Base-by-base conservation (phyloP, 1,140 invertebrate genomes). In the Trichonephila inaurata region DNA sequence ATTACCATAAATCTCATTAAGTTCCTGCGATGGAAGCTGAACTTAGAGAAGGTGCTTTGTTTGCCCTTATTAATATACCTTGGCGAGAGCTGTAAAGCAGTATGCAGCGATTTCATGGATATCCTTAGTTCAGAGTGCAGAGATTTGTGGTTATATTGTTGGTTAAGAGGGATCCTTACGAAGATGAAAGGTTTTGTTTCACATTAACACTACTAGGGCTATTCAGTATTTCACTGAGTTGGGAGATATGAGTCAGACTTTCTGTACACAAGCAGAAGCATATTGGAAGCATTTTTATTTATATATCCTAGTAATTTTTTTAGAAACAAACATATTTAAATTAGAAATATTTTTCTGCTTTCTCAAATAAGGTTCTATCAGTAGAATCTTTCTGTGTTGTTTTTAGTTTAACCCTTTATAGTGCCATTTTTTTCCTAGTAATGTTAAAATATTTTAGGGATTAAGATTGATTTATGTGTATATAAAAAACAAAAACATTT, bases 1-100 rank as follows among this genome's bases (percentile, higher is more conserved):
- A 92, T 92, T 92, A 92, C 91, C 91, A 92, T 92, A 92, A 92
- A 92, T 92, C 91, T 92, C 91, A 92, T 92, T 92, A 92, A 92
- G 91, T 92, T 92, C 91, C 83, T 69, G 51, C 66, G 91, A 92
- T 87, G 91, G 91, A 92, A 86, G 91, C 81, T 86, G 91, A 92
- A 85, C 62, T 86, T 85, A 7, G 64, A 77, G 62, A 72, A 87
- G 91, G 61, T 60, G 82, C 91, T 92, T 92, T 92, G 91, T 92
- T 92, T 92, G 91, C 91, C 91, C 83, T 92, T 92, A 92, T 92
- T 92, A 92, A 92, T 92, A 92, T 92, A 92, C 91, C 91, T 92
- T 85, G 83, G 62, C 62, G 28, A 64, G 28, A 33, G 91, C 77
- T 64, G 72, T 66, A 90, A 88, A 88, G 86, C 86, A 88, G 86